phyloP scores from a whole-genome alignment of 2,888 invertebrate genomes.

The Xestia rhomboidea region DNA sequence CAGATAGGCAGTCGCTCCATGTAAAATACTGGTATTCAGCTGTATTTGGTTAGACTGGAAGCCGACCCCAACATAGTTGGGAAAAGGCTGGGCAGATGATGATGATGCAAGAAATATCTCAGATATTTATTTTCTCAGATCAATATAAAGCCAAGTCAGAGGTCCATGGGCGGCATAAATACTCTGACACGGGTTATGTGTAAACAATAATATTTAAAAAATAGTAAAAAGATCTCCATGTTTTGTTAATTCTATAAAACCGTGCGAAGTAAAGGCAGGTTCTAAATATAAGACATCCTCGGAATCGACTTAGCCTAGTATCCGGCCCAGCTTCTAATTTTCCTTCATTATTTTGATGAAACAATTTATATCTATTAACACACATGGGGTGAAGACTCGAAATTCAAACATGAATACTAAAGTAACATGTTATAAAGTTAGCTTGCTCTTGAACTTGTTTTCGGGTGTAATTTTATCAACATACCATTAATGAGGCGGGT shows the following conservation, averaged over 20 bases:
- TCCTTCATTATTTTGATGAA: constrained; percentile 4
- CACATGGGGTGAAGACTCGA: not conserved
- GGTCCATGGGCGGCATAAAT: too few relatives aligned
- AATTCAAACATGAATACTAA: constrained; percentile 16
- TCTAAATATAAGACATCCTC: not conserved
- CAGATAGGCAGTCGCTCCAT: too few relatives aligned
- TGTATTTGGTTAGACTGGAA: too few relatives aligned
- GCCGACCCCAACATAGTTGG: too few relatives aligned
- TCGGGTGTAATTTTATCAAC: constrained; percentile 44
- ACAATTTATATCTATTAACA: not conserved
- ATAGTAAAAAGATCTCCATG: not conserved
- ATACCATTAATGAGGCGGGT: constrained; percentile 45
- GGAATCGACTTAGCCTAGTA: not conserved
- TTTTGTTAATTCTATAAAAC: not conserved
- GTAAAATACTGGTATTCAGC: too few relatives aligned
- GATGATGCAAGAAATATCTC: too few relatives aligned
- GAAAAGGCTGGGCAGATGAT: too few relatives aligned
- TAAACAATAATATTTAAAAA: not conserved
- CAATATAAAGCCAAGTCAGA: too few relatives aligned
- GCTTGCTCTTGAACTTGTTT: constrained; percentile 40
- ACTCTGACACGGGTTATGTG: not conserved
- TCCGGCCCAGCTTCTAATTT: not conserved
- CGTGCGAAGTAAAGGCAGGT: not conserved
- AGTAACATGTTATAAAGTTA: constrained; percentile 6
- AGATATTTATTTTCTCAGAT: too few relatives aligned